Percentiles rank a stretch among this genome's conserved stretches.
Evolutionary conservation across 2,797 vertebrate species (phyloP).

Genomic region (Basileuterus tristriatus): DNA sequence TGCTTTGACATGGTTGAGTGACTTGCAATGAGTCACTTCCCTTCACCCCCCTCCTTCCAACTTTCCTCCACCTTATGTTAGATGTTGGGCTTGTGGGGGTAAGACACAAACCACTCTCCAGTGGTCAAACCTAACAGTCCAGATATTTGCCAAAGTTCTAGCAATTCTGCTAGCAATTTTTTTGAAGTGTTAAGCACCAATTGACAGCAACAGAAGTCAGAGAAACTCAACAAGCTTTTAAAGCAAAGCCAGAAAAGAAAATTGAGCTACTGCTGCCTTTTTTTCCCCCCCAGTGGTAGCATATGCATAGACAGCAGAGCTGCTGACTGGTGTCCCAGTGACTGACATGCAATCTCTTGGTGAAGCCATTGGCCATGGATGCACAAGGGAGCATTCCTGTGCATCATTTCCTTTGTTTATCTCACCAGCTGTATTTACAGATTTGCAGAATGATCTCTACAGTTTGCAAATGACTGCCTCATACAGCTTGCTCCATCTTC

Average conservation of each 20-base stretch:
- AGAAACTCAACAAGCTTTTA: slow-evolving; percentile 4
- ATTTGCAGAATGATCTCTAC: background rate
- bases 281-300: background rate
- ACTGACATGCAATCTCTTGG: background rate
- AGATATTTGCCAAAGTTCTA: background rate
- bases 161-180: background rate
- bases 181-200: background rate
- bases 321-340: background rate
- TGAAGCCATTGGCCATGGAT: background rate
- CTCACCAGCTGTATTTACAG: background rate
- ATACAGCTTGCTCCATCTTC: slow-evolving; percentile 17
- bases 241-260: background rate
- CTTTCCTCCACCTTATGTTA: background rate
- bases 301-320: background rate
- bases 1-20: slow-evolving; percentile 9
- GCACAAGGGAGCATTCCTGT: background rate
- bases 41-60: background rate
- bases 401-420: background rate
- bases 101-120: background rate
- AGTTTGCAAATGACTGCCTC: background rate
- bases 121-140: background rate
- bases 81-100: background rate
- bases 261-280: background rate
- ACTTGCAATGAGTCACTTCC: slow-evolving; percentile 17
- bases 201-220: slow-evolving; percentile 11